Conservation (phyloP, 2,113 vertebrate genomes). For the Tiliqua scincoides region DNA sequence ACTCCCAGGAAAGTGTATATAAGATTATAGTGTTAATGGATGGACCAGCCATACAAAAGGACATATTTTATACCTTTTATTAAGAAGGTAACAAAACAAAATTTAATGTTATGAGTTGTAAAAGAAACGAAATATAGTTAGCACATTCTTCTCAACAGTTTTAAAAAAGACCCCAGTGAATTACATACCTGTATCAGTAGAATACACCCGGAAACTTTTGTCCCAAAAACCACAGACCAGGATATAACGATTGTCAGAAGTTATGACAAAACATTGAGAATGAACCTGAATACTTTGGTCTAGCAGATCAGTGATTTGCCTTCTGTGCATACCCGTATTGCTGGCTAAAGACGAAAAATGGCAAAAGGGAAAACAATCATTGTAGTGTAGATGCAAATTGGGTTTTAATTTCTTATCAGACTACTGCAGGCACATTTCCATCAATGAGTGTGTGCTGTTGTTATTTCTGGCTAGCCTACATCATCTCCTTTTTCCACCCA, state of each 20-base stretch:
- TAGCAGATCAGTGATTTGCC: conserved; percentile 95
- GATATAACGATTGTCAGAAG: conserved; percentile 94
- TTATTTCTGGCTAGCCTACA: not conserved
- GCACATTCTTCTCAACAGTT: conserved; percentile 13
- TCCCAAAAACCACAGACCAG: conserved; percentile 98
- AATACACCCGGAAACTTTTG: conserved; percentile 97
- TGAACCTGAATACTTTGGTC: conserved; percentile 97
- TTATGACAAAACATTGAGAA: conserved; percentile 94
- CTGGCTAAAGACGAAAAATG: conserved; percentile 76
- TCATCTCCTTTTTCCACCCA: not conserved
- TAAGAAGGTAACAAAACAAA: not conserved
- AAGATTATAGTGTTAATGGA: too few species aligned
- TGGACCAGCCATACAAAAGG: too few species aligned
- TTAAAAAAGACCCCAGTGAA: conserved; percentile 16
- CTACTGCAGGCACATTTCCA: not conserved
- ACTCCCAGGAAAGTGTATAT: too few species aligned
- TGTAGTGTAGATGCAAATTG: conserved; percentile 21
- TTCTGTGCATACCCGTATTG: conserved; percentile 88
- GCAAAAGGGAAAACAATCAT: not conserved
- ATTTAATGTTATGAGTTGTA: not conserved
- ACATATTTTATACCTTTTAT: too few species aligned
- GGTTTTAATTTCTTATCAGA: conserved; percentile 29
- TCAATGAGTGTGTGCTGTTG: not conserved
- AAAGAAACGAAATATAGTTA: not conserved
- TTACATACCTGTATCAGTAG: conserved; percentile 90